Conservation (phyloP, 2,113 vertebrate genomes). For the Burhinus oedicnemus region DNA sequence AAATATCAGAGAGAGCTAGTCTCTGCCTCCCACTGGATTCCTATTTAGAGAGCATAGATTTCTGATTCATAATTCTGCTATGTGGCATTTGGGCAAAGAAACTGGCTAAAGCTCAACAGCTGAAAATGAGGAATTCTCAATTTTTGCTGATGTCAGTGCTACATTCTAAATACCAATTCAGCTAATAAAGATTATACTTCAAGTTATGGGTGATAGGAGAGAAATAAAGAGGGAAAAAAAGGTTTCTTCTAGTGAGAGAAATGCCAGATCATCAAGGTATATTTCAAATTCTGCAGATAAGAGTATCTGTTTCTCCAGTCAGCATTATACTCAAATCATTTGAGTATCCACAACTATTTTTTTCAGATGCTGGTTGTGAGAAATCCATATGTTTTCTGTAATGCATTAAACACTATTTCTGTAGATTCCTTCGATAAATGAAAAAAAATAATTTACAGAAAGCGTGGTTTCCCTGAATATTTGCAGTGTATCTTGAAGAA, state of each 20-base stretch:
- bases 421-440: background rate
- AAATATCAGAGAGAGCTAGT: background rate
- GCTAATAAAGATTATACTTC: slow-evolving; percentile 26
- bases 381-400: background rate
- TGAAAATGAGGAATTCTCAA: background rate
- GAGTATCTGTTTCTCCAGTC: background rate
- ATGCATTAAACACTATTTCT: background rate
- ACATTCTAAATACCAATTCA: background rate
- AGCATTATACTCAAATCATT: background rate
- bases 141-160: background rate
- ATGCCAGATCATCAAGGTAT: background rate
- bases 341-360: background rate
- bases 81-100: background rate
- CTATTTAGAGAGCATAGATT: background rate
- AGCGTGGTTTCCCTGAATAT: background rate
- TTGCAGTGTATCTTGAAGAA: background rate
- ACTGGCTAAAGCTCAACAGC: background rate
- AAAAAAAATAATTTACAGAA: background rate
- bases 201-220: slow-evolving; percentile 14
- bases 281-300: slow-evolving; percentile 1
- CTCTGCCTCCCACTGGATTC: background rate
- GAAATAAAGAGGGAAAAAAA: background rate
- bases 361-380: background rate
- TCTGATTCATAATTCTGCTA: background rate
- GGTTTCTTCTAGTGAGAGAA: background rate